phyloP scores from a whole-genome alignment of 2,888 invertebrate species.

The Drosophila fulvimacula region DNA sequence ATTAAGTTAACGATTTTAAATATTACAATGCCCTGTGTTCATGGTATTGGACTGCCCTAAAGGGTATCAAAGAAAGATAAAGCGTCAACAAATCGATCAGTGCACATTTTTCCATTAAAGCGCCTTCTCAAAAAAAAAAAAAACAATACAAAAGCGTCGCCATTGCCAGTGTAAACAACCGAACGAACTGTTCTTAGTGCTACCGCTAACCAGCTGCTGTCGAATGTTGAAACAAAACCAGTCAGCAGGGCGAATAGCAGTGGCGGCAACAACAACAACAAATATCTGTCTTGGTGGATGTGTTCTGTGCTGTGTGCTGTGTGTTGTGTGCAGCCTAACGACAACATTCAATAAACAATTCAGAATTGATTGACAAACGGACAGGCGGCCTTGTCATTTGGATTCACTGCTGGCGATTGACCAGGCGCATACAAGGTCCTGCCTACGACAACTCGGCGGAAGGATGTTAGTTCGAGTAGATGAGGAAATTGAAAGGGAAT shows the following conservation, averaged over 20 bases:
- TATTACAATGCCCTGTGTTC: too few relatives aligned
- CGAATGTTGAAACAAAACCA: slow-evolving; percentile 60
- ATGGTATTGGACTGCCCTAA: not conserved
- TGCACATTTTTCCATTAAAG: slow-evolving; percentile 61
- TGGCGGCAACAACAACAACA: slow-evolving; percentile 50
- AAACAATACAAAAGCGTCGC: slow-evolving; percentile 37
- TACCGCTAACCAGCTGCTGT: slow-evolving; percentile 32
- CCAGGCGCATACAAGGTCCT: slow-evolving; percentile 49
- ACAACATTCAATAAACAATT: slow-evolving; percentile 82
- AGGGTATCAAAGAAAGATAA: slow-evolving; percentile 24
- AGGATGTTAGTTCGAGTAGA: slow-evolving; percentile 76
- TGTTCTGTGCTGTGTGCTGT: slow-evolving; percentile 53
- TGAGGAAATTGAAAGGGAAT: slow-evolving; percentile 81
- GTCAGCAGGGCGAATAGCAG: slow-evolving; percentile 15
- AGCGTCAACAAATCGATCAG: slow-evolving; percentile 66
- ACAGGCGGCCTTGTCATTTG: slow-evolving; percentile 67
- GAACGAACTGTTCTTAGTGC: slow-evolving; percentile 25
- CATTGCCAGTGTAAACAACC: slow-evolving; percentile 66
- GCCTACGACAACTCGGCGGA: slow-evolving; percentile 70
- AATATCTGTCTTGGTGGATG: slow-evolving; percentile 46
- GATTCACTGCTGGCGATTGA: slow-evolving; percentile 73
- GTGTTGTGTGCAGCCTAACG: slow-evolving; percentile 72
- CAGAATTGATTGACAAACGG: slow-evolving; percentile 81
- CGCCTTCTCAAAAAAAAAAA: slow-evolving; percentile 30
- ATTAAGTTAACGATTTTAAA: too few relatives aligned